Evolutionary conservation across 2,888 invertebrate genomes (phyloP).

Genomic region (Gari tellinella): DNA sequence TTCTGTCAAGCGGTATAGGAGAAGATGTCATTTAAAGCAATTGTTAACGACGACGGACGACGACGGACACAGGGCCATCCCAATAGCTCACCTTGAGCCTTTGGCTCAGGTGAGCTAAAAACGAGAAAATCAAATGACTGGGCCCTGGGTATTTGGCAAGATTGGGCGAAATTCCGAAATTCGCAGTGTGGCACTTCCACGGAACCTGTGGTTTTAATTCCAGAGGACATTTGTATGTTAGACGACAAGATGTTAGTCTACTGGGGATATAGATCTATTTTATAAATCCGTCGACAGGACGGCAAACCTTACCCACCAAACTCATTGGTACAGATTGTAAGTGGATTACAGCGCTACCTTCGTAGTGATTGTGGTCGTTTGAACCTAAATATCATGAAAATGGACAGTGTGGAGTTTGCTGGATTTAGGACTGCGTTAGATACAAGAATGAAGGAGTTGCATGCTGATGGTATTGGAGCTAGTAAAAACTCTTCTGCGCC

Average conservation of each 20-base stretch:
- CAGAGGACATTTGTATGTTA: not conserved
- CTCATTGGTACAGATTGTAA: conserved; percentile 5
- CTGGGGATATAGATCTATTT: conserved; percentile 17
- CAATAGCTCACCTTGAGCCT: too few relatives aligned
- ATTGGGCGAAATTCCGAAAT: conserved; percentile 24
- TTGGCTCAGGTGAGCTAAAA: too few relatives aligned
- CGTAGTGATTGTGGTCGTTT: not conserved
- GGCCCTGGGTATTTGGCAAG: conserved; percentile 21
- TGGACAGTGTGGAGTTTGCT: conserved; percentile 4
- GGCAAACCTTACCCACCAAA: conserved; percentile 20
- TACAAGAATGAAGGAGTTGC: conserved; percentile 24
- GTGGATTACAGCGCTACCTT: conserved; percentile 9
- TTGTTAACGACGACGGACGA: too few relatives aligned
- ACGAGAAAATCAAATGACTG: conserved; percentile 13
- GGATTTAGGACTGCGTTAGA: conserved; percentile 21
- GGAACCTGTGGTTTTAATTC: conserved; percentile 17
- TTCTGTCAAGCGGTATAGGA: too few relatives aligned
- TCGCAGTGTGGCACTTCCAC: not conserved
- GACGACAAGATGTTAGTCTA: conserved; percentile 14
- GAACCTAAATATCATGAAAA: conserved; percentile 2
- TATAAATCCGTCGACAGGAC: conserved; percentile 18
- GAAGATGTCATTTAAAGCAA: too few relatives aligned
- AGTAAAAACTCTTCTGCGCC: conserved; percentile 13
- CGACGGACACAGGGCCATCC: too few relatives aligned
- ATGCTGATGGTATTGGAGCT: conserved; percentile 7